These are phyloP conservation scores for Parnassius mnemosyne DNA, from an alignment of 2,888 invertebrate species.

Conservation along the genomic window DNA sequence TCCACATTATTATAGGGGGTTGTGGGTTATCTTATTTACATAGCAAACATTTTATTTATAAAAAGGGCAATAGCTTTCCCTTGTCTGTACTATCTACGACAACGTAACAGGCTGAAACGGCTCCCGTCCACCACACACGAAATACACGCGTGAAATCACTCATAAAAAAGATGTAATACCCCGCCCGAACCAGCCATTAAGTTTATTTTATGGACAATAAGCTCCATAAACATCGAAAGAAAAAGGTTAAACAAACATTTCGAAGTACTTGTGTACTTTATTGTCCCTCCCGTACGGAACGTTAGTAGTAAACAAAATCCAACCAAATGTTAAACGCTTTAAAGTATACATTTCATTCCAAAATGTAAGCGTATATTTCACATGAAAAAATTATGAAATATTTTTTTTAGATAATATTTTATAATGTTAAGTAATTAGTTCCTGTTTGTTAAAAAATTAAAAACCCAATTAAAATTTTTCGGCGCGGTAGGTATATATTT, in stretches of 20 bases:
- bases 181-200: constrained; percentile 29
- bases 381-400: constrained; percentile 1
- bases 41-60: too few relatives aligned
- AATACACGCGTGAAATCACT: constrained; percentile 20
- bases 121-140: constrained; percentile 2
- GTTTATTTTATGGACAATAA: constrained; percentile 40
- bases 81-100: too few relatives aligned
- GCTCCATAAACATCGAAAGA: constrained; percentile 39
- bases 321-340: constrained; percentile 14
- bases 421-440: constrained; percentile 18
- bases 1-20: too few relatives aligned
- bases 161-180: constrained; percentile 28
- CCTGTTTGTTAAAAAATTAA: constrained; percentile 7
- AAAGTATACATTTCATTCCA: constrained; percentile 14
- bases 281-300: constrained; percentile 21
- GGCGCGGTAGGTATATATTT: neutral
- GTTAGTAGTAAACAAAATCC: constrained; percentile 29
- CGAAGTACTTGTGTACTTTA: constrained; percentile 38
- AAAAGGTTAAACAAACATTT: constrained; percentile 37
- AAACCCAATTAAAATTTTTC: constrained; percentile 9
- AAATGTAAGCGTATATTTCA: constrained; percentile 7
- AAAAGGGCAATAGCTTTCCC: too few relatives aligned
- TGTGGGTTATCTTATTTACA: too few relatives aligned
- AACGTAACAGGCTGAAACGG: neutral
- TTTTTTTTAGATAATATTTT: constrained; percentile 10